Evolutionary conservation across 2,113 vertebrate species (phyloP).

Genomic region (Pelodiscus sinensis): DNA sequence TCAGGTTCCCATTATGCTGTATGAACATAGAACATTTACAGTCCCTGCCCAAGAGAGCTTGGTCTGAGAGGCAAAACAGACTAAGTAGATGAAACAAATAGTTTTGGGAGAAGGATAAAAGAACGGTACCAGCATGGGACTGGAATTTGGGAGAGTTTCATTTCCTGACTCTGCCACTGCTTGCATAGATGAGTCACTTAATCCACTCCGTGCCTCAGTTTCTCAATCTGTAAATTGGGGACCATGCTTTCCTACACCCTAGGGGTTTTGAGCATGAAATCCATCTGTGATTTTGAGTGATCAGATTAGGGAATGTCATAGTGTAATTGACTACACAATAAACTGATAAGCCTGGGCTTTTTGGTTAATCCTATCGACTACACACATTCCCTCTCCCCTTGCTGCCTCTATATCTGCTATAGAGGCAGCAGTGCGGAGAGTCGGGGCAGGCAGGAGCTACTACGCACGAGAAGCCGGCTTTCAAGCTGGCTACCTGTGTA

Average conservation of each 20-base stretch:
- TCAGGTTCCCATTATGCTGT: background rate
- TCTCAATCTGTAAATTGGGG: background rate
- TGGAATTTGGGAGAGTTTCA: background rate
- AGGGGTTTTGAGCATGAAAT: background rate
- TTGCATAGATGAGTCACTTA: background rate
- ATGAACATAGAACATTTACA: background rate
- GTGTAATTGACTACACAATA: too few relatives aligned
- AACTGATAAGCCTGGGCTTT: too few relatives aligned
- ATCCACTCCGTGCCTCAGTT: background rate
- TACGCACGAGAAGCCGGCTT: too few relatives aligned
- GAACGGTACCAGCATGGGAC: background rate
- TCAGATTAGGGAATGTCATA: background rate
- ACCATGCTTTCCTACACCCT: background rate
- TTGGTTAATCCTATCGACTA: too few relatives aligned
- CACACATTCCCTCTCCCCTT: too few relatives aligned
- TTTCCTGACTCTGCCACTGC: background rate
- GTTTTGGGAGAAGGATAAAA: background rate
- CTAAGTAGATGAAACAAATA: background rate
- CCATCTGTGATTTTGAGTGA: background rate
- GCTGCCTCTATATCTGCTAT: too few relatives aligned
- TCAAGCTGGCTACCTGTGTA: too few relatives aligned
- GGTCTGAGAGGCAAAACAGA: background rate
- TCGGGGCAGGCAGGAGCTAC: too few relatives aligned
- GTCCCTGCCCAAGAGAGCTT: background rate
- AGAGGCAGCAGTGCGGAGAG: too few relatives aligned